Evolutionary conservation across 2,888 invertebrate genomes (phyloP).

Genomic region (Hydropsyche betteni): DNA sequence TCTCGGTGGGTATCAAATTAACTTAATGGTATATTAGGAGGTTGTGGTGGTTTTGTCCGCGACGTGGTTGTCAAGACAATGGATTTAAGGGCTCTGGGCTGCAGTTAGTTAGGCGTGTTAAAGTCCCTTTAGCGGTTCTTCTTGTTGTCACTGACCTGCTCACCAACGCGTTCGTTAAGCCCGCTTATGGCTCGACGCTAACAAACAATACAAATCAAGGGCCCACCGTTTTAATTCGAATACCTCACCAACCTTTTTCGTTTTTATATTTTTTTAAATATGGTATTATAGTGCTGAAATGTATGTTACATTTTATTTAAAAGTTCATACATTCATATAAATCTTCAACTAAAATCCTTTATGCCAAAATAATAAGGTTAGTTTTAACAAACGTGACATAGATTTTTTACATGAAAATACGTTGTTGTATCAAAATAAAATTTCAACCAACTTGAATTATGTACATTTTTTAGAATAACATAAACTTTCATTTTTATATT

Average conservation of each 20-base stretch:
- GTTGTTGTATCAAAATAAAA: too few species aligned
- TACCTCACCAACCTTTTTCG: not conserved
- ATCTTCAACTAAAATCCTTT: too few species aligned
- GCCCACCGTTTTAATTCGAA: slow-evolving; percentile 6
- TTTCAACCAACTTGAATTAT: too few species aligned
- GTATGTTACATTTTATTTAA: too few species aligned
- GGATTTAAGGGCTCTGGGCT: slow-evolving; percentile 28
- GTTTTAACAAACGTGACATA: too few species aligned
- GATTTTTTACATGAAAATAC: too few species aligned
- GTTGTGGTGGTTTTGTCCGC: slow-evolving; percentile 1
- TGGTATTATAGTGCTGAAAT: too few species aligned
- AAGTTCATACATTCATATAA: too few species aligned
- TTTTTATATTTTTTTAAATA: not conserved
- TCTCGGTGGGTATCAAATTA: slow-evolving; percentile 28
- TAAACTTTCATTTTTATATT: too few species aligned
- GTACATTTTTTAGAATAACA: too few species aligned
- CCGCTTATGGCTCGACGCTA: slow-evolving; percentile 25
- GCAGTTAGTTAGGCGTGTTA: slow-evolving; percentile 38
- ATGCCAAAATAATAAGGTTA: too few species aligned
- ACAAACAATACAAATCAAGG: slow-evolving; percentile 25
- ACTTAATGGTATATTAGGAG: slow-evolving; percentile 35
- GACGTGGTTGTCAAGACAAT: slow-evolving; percentile 37
- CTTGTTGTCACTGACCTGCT: slow-evolving; percentile 39
- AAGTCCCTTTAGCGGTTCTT: slow-evolving; percentile 38
- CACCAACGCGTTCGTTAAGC: slow-evolving; percentile 35